Percentiles rank a stretch among this genome's conserved stretches.
Evolutionary conservation across 1,140 invertebrate genomes (phyloP).

Genomic region (Danaus plexippus): DNA sequence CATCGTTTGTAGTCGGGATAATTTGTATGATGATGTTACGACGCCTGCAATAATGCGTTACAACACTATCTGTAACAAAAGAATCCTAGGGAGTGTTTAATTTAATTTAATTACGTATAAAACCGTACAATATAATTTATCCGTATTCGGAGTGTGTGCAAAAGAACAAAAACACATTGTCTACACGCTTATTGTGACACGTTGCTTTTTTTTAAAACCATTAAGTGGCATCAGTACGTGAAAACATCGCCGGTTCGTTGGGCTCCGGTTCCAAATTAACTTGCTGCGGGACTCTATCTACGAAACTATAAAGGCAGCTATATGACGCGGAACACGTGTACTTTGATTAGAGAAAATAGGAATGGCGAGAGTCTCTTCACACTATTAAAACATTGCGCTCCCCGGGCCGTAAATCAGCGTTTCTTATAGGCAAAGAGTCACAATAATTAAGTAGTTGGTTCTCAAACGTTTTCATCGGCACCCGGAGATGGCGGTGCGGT

Average conservation of each 20-base stretch:
- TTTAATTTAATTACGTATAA: slow-evolving; percentile 26
- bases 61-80: slow-evolving; percentile 35
- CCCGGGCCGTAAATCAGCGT: slow-evolving; percentile 22
- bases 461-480: slow-evolving; percentile 30
- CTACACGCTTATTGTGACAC: too few species aligned
- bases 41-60: slow-evolving; percentile 31
- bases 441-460: slow-evolving; percentile 41
- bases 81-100: slow-evolving; percentile 27
- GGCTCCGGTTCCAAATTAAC: slow-evolving; percentile 5
- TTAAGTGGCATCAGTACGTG: slow-evolving; percentile 6
- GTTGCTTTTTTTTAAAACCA: too few species aligned
- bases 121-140: slow-evolving; percentile 29
- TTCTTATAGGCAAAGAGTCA: slow-evolving; percentile 34
- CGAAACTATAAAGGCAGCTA: too few species aligned
- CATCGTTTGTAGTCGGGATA: slow-evolving; percentile 43
- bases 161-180: neutral
- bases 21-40: slow-evolving; percentile 40
- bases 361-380: slow-evolving; percentile 1
- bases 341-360: slow-evolving; percentile 1
- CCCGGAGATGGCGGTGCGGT: slow-evolving; percentile 28
- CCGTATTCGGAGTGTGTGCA: slow-evolving; percentile 3
- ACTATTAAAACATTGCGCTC: slow-evolving; percentile 27
- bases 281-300: too few species aligned
- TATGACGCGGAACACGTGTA: slow-evolving; percentile 3
- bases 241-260: slow-evolving; percentile 7